These are phyloP conservation scores for Rhinolophus sinicus DNA, from an alignment of 2,113 vertebrate species.

Conservation along the genomic window DNA sequence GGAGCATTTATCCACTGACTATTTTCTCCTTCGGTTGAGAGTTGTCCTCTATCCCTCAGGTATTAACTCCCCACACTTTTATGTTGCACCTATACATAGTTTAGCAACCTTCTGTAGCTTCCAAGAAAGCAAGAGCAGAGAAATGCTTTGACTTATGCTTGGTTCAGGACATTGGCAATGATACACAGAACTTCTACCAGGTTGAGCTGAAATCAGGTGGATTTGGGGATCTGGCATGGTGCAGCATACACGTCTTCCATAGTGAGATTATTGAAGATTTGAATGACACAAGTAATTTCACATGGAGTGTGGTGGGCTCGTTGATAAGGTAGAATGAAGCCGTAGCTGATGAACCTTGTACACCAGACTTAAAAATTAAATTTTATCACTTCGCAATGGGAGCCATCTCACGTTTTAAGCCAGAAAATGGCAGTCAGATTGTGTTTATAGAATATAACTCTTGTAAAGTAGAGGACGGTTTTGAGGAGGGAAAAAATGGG, in stretches of 20 bases:
- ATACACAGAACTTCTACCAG: not conserved
- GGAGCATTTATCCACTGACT: not conserved
- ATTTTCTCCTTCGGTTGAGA: not conserved
- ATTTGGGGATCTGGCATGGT: not conserved
- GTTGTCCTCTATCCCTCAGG: not conserved
- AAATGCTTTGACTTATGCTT: not conserved
- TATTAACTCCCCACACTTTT: not conserved
- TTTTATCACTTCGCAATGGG: not conserved
- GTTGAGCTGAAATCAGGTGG: not conserved
- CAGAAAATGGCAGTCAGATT: not conserved
- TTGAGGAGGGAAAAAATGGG: not conserved
- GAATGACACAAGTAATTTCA: not conserved
- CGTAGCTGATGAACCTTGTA: not conserved
- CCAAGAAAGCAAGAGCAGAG: not conserved
- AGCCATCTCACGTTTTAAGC: not conserved
- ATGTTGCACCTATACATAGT: not conserved
- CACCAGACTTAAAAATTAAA: not conserved
- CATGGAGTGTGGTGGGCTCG: not conserved
- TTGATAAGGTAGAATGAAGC: conserved; percentile 16
- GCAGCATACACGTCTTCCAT: not conserved
- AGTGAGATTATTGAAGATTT: not conserved
- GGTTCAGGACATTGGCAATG: not conserved
- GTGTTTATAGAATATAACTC: not conserved
- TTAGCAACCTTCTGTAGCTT: not conserved
- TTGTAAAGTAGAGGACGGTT: not conserved